A percentile compares a stretch with the other conserved stretches of the same genome.
These are phyloP conservation scores for Chloroceryle inda DNA, from an alignment of 2,797 vertebrate species.

Conservation along the genomic window DNA sequence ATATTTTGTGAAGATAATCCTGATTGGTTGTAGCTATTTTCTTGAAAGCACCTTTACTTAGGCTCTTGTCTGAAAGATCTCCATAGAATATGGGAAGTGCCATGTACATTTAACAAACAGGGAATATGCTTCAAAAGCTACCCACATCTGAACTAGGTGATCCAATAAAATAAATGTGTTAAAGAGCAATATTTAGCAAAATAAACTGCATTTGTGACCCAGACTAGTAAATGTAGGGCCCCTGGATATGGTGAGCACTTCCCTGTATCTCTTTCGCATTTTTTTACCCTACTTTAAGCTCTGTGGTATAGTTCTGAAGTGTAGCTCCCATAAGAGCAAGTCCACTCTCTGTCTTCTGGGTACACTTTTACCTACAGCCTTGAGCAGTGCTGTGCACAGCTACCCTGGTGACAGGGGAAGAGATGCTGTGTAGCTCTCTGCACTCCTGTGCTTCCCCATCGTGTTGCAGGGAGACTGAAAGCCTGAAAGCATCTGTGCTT, in stretches of 20 bases:
- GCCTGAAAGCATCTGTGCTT: background rate
- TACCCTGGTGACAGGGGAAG: background rate
- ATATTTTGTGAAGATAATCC: background rate
- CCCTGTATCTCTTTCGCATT: background rate
- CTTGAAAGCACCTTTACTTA: background rate
- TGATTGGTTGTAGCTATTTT: background rate
- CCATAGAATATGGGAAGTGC: background rate
- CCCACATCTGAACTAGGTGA: background rate
- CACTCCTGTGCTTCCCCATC: background rate
- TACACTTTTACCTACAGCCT: background rate
- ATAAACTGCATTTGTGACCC: background rate
- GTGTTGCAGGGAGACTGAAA: background rate
- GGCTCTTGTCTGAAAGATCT: background rate
- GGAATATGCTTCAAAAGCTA: background rate
- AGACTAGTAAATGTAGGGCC: background rate
- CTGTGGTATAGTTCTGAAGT: background rate
- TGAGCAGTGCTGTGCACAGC: background rate
- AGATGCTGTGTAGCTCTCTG: background rate
- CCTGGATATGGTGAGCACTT: background rate
- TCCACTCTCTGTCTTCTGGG: background rate
- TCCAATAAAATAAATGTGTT: background rate
- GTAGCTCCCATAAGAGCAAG: background rate
- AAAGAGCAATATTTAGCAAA: background rate
- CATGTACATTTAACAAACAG: background rate
- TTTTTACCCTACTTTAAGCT: background rate